Evolutionary conservation across 2,113 vertebrate species (phyloP).

Genomic region (Narcine bancroftii): DNA sequence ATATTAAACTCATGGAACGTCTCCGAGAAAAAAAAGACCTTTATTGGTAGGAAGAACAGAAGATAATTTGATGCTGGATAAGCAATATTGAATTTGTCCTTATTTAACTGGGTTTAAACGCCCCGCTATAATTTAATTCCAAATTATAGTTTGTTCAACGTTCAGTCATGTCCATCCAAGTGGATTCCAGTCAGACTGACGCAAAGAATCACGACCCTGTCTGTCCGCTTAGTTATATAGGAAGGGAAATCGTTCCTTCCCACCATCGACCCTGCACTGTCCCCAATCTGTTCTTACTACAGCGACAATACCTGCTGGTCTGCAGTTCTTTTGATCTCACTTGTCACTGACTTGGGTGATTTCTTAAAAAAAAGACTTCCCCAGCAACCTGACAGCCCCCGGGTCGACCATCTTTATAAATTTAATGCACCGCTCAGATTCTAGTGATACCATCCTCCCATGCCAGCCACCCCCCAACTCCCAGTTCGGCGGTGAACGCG

Average conservation of each 20-base stretch:
- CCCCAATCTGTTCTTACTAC: neutral
- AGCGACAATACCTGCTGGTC: neutral
- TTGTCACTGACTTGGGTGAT: neutral
- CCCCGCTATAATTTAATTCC: neutral
- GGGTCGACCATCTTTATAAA: neutral
- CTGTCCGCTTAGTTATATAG: neutral
- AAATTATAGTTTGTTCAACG: neutral
- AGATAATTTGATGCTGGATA: slow-evolving; percentile 42
- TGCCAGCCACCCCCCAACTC: no score
- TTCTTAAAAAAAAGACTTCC: neutral
- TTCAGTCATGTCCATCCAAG: neutral
- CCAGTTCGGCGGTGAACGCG: no score
- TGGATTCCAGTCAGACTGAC: neutral
- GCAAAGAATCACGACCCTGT: neutral
- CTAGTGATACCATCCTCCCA: neutral
- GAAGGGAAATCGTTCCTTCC: neutral
- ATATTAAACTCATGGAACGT: slow-evolving; percentile 31
- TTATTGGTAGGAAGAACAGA: slow-evolving; percentile 37
- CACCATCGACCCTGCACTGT: neutral
- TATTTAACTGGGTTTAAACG: neutral
- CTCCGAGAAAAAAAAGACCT: neutral
- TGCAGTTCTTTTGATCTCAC: neutral
- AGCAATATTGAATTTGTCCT: slow-evolving; percentile 5
- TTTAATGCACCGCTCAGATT: neutral
- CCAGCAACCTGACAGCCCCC: neutral